Conservation (phyloP, 2,113 vertebrate species). For the Varanus salvator region DNA sequence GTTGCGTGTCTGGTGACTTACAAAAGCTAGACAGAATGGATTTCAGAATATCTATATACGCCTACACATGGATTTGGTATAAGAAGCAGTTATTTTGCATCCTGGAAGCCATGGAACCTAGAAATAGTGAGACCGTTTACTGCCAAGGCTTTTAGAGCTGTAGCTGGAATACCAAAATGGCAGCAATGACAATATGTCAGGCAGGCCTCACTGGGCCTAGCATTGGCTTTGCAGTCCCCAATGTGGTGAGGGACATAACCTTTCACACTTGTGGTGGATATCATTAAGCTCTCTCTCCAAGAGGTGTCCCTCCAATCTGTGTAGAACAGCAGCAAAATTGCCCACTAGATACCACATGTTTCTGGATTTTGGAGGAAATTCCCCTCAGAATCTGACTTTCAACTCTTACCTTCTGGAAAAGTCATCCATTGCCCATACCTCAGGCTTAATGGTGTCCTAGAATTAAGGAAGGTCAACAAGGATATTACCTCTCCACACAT, state of each 20-base stretch:
- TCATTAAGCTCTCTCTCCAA: background rate
- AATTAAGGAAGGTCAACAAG: background rate
- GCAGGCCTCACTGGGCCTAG: background rate
- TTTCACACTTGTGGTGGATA: background rate
- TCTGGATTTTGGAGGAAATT: background rate
- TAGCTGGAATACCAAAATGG: background rate
- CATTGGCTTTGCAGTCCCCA: background rate
- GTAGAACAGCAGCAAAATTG: background rate
- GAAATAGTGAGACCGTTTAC: background rate
- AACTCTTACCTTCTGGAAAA: background rate
- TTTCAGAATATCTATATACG: too few species aligned
- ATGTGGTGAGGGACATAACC: background rate
- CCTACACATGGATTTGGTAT: background rate
- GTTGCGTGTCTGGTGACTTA: too few species aligned
- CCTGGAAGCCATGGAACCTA: background rate
- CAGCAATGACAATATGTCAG: background rate
- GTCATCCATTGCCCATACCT: background rate
- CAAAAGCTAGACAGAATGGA: too few species aligned
- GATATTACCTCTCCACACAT: background rate
- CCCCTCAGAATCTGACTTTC: background rate
- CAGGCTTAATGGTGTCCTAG: background rate
- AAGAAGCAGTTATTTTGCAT: background rate
- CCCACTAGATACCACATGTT: background rate
- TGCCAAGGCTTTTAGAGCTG: background rate
- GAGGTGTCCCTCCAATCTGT: background rate